A percentile compares a stretch with the other conserved stretches of the same genome.
Conservation (phyloP, 2,888 invertebrate genomes). For the Galerucella nymphaeae region DNA sequence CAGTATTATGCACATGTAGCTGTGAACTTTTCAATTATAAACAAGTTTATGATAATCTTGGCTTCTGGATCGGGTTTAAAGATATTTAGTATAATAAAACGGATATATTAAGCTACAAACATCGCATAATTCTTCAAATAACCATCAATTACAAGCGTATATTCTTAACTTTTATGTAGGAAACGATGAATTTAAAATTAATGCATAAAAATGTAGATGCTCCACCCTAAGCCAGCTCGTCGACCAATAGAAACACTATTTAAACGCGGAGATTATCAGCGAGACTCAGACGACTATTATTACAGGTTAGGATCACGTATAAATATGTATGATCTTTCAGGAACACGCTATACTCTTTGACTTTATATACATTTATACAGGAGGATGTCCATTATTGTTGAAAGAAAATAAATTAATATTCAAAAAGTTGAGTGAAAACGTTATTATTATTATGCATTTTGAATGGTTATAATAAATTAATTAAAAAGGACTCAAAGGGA, state of each 20-base stretch:
- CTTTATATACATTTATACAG: constrained; percentile 36
- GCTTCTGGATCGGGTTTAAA: constrained; percentile 19
- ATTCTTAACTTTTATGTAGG: constrained; percentile 42
- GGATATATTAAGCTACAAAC: constrained; percentile 39
- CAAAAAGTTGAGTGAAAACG: no score
- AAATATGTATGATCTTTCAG: constrained; percentile 65
- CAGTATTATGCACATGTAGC: not conserved
- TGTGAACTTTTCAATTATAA: not conserved
- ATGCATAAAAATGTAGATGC: constrained; percentile 60
- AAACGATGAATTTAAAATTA: constrained; percentile 52
- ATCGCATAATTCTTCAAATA: constrained; percentile 40
- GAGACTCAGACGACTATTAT: constrained; percentile 63
- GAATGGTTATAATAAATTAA: no score
- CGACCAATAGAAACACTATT: constrained; percentile 60
- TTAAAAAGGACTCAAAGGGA: no score
- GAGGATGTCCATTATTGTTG: constrained; percentile 20
- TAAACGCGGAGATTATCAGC: constrained; percentile 62
- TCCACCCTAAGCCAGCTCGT: constrained; percentile 52
- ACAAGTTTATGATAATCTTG: not conserved
- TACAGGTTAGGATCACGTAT: constrained; percentile 65
- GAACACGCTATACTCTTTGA: constrained; percentile 61
- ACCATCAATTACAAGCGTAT: constrained; percentile 38
- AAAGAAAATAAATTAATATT: not conserved
- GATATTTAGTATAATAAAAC: constrained; percentile 38
- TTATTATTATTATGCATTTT: no score